Conservation (phyloP, 2,888 invertebrate species). For the Lamellibrachia columna region DNA sequence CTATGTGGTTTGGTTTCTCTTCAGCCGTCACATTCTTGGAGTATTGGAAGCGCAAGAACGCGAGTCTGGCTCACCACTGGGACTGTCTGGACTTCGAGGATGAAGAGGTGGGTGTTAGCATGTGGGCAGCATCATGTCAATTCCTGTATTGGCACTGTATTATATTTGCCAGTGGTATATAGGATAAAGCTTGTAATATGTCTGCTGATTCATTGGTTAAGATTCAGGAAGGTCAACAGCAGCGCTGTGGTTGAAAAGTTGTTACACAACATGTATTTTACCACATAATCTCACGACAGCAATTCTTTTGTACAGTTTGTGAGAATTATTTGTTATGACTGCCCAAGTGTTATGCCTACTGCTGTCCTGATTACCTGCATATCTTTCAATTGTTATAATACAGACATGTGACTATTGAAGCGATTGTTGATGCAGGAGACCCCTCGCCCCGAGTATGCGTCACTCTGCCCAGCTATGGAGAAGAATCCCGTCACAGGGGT, state of each 20-base stretch:
- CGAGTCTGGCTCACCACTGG: slow-evolving; percentile 71
- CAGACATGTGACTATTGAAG: background rate
- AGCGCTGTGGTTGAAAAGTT: background rate
- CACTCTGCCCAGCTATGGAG: slow-evolving; percentile 68
- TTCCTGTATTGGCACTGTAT: too few relatives aligned
- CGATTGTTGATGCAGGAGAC: slow-evolving; percentile 63
- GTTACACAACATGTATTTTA: too few relatives aligned
- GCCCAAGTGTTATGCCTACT: background rate
- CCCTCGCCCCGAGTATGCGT: slow-evolving; percentile 71
- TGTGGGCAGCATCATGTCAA: too few relatives aligned
- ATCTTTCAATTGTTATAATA: background rate
- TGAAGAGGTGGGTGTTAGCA: slow-evolving; percentile 63
- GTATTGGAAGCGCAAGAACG: slow-evolving; percentile 72
- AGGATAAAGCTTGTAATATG: too few relatives aligned
- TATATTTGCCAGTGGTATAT: too few relatives aligned
- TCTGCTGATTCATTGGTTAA: too few relatives aligned
- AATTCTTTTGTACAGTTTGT: background rate
- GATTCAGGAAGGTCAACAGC: too few relatives aligned
- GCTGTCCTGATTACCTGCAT: background rate
- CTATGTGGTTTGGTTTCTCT: slow-evolving; percentile 33
- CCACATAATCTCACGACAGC: background rate
- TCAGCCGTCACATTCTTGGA: slow-evolving; percentile 71
- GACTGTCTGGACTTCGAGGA: slow-evolving; percentile 71
- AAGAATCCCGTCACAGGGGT: slow-evolving; percentile 71
- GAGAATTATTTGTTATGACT: background rate